A percentile compares a stretch with the other conserved stretches of the same genome.
These are phyloP conservation scores for Bombus pyrosoma DNA, from an alignment of 1,140 invertebrate genomes.

Conservation along the genomic window DNA sequence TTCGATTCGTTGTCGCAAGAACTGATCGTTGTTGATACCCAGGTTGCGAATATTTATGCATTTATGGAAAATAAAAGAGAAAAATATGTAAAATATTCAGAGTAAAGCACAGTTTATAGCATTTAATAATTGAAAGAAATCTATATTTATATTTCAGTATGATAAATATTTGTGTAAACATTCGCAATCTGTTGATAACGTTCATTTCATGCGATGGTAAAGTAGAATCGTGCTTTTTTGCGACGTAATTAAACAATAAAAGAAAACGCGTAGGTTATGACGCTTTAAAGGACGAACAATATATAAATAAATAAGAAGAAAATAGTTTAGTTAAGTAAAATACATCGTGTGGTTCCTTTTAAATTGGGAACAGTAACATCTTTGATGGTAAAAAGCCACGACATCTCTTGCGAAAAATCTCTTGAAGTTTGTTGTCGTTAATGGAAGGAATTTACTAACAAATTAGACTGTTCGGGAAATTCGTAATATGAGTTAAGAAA, in stretches of 20 bases:
- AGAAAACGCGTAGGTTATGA: not conserved
- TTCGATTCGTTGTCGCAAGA: conserved; percentile 2
- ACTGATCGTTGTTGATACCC: not conserved
- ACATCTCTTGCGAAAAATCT: not conserved
- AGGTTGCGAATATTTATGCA: not conserved
- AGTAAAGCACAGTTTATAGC: not conserved
- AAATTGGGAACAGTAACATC: not conserved
- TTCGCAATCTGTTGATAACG: not conserved
- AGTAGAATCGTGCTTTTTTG: not conserved
- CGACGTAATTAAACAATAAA: not conserved
- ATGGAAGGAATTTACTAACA: not conserved
- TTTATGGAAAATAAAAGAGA: not conserved
- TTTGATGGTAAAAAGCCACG: not conserved
- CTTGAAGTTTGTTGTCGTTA: not conserved
- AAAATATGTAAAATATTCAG: not conserved
- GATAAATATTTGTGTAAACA: not conserved
- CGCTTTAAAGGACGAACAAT: conserved; percentile 1
- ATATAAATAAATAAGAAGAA: conserved; percentile 32
- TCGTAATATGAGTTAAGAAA: not conserved
- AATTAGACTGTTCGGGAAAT: not conserved
- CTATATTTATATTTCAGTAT: not conserved
- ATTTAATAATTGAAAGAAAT: not conserved
- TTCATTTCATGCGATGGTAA: not conserved
- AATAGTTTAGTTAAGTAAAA: not conserved
- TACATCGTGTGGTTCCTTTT: not conserved